Evolutionary conservation across 2,797 vertebrate species (phyloP).

Genomic region (Paguma larvata): DNA sequence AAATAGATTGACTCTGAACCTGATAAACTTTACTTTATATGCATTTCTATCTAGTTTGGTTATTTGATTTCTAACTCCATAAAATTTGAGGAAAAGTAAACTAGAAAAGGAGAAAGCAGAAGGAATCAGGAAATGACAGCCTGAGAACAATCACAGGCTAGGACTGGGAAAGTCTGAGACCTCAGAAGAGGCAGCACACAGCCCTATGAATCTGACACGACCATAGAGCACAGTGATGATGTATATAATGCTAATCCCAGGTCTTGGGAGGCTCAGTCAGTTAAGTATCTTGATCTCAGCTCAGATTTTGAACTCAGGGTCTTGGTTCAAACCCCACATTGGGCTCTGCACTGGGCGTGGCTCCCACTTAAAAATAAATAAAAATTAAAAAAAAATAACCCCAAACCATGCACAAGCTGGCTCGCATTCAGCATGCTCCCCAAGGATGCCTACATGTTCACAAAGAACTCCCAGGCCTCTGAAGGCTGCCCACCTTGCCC

Average conservation of each 20-base stretch:
- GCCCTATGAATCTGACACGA: not conserved
- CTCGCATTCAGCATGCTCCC: not conserved
- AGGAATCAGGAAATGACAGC: not conserved
- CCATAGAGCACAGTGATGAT: not conserved
- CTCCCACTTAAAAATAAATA: too few relatives aligned
- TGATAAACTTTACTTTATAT: not conserved
- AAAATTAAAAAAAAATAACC: too few relatives aligned
- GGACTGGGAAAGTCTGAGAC: not conserved
- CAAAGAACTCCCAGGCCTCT: not conserved
- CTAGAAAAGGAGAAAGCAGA: not conserved
- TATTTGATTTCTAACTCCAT: slow-evolving; percentile 42
- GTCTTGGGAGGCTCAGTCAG: too few relatives aligned
- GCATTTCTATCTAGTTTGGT: slow-evolving; percentile 25
- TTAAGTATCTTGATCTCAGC: too few relatives aligned
- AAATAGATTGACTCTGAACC: slow-evolving; percentile 16
- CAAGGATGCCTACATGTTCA: not conserved
- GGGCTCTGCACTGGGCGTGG: too few relatives aligned
- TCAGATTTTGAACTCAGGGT: too few relatives aligned
- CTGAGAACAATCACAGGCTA: not conserved
- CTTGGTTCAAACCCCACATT: too few relatives aligned
- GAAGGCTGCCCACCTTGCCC: not conserved
- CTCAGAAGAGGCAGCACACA: not conserved
- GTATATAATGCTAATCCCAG: not conserved
- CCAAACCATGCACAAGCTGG: not conserved
- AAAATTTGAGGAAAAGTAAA: not conserved